Conservation (phyloP, 2,113 vertebrate species). For the Silurus asotus region DNA sequence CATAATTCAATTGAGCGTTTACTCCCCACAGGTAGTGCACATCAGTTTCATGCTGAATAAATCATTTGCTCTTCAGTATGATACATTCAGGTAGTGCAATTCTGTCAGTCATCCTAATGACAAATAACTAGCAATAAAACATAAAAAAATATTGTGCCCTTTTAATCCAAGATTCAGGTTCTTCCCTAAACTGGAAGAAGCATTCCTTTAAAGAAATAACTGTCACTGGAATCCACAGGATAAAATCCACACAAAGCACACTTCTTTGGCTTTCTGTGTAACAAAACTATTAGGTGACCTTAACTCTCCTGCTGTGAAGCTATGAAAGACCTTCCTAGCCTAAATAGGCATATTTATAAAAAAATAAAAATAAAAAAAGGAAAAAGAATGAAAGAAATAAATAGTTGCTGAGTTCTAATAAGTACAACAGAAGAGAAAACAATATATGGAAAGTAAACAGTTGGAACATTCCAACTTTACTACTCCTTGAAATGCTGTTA, state of each 20-base stretch:
- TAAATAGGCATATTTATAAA: conserved; percentile 36
- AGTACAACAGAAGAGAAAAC: conserved; percentile 8
- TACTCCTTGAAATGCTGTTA: not conserved
- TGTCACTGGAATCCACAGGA: not conserved
- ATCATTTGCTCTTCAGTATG: conserved; percentile 27
- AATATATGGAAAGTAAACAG: conserved; percentile 43
- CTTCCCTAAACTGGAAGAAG: conserved; percentile 8
- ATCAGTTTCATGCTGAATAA: conserved; percentile 33
- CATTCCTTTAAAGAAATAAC: conserved; percentile 11
- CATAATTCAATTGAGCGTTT: conserved; percentile 25
- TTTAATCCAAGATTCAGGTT: conserved; percentile 28
- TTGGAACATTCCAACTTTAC: not conserved
- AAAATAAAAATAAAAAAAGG: conserved; percentile 15
- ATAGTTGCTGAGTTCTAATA: conserved; percentile 2
- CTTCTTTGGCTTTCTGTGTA: not conserved
- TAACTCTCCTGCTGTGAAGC: not conserved
- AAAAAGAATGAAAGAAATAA: not conserved
- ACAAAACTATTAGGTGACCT: not conserved
- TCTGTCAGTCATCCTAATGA: conserved; percentile 25
- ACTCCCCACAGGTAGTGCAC: conserved; percentile 8
- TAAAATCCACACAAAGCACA: not conserved
- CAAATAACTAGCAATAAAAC: conserved; percentile 30
- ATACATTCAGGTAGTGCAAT: conserved; percentile 6
- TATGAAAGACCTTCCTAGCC: not conserved
- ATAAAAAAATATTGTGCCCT: conserved; percentile 9